Percentiles rank a stretch among this genome's conserved stretches.
Conservation (phyloP, 92 coral and sea anemone genomes). For the Bergia sp. region DNA sequence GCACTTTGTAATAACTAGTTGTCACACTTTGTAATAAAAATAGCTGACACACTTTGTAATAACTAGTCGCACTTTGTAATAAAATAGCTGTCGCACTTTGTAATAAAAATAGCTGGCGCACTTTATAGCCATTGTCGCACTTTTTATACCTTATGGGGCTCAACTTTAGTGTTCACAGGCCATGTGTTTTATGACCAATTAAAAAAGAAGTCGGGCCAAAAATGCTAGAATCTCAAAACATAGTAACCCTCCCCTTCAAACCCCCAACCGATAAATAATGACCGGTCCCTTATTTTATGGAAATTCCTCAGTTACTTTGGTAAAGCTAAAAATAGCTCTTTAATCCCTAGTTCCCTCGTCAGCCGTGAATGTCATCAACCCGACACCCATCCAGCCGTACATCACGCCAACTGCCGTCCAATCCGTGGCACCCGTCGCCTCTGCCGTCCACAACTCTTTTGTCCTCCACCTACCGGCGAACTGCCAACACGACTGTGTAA, state of each 20-base stretch:
- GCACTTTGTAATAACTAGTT: too few species aligned
- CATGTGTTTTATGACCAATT: too few species aligned
- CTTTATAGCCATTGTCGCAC: too few species aligned
- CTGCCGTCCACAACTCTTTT: background rate
- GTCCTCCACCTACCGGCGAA: slow-evolving; percentile 34
- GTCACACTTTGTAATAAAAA: too few species aligned
- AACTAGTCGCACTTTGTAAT: too few species aligned
- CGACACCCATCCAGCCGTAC: slow-evolving; percentile 12
- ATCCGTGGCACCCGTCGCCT: slow-evolving; percentile 14
- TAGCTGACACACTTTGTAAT: too few species aligned
- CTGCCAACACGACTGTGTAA: slow-evolving; percentile 19
- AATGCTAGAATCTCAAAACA: background rate
- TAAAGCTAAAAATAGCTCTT: background rate
- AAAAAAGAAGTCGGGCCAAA: too few species aligned
- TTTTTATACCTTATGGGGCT: too few species aligned
- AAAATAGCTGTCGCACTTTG: too few species aligned
- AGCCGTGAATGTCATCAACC: background rate
- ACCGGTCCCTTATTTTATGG: background rate
- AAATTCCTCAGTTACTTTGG: background rate
- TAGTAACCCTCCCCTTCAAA: background rate
- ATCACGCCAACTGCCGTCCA: slow-evolving; percentile 11
- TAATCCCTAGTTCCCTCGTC: slow-evolving; percentile 5
- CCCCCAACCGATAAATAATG: background rate
- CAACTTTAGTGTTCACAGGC: too few species aligned
- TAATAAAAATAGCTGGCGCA: too few species aligned